Evolutionary conservation across 2,888 invertebrate genomes (phyloP).

Genomic region (Steinernema carpocapsae): DNA sequence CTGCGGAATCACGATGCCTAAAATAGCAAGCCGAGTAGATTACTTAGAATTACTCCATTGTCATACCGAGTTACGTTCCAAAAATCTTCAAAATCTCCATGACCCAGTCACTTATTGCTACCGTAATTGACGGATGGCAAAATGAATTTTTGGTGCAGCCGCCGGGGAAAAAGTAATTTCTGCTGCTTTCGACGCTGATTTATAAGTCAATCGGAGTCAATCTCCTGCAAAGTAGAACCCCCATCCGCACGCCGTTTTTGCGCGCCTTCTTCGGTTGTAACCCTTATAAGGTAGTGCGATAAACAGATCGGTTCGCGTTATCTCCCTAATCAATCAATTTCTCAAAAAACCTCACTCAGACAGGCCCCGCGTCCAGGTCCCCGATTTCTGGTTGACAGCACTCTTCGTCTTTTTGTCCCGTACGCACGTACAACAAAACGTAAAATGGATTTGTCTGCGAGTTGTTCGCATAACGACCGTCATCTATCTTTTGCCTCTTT

Average conservation of each 20-base stretch:
- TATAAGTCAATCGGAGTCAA: slow-evolving; percentile 23
- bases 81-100: no score
- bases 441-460: slow-evolving; percentile 24
- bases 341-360: slow-evolving; percentile 14
- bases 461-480: slow-evolving; percentile 19
- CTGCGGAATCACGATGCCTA: no score
- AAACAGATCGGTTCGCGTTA: slow-evolving; percentile 34
- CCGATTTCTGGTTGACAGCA: slow-evolving; percentile 33
- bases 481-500: slow-evolving; percentile 32
- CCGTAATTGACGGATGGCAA: not conserved
- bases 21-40: no score
- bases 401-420: slow-evolving; percentile 21
- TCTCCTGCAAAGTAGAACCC: slow-evolving; percentile 29
- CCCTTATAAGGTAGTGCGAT: slow-evolving; percentile 32
- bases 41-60: no score
- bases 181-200: slow-evolving; percentile 17
- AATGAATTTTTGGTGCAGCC: not conserved
- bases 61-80: no score
- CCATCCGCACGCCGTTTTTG: slow-evolving; percentile 23
- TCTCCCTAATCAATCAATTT: slow-evolving; percentile 28
- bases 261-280: slow-evolving; percentile 8
- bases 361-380: slow-evolving; percentile 23
- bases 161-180: not conserved
- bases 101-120: no score
- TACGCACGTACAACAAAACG: slow-evolving; percentile 19